Evolutionary conservation across 2,888 invertebrate species (phyloP), one percentile per base, ranked within the genome.

Genomic region (Torymus tubicola): DNA sequence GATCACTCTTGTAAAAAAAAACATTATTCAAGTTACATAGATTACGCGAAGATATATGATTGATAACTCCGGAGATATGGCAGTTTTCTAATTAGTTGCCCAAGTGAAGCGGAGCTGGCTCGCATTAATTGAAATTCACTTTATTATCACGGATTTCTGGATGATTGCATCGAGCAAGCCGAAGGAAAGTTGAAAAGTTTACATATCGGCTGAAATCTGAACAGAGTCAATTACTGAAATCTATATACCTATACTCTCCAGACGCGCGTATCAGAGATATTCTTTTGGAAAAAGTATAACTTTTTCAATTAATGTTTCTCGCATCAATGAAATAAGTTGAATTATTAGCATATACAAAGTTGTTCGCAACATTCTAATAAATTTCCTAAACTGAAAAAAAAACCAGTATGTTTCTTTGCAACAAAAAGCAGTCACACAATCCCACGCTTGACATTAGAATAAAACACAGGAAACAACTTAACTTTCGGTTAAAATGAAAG

Each of bases 71-170:
- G 21, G 21, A 77, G 70, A 80, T 75, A n/a, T 68, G 80, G 78
- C 78, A 82, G 77, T 72, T 80, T 73, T 75, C 72, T 78, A 82
- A 82, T 82, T 80, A 80, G 68, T 80, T 80, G 42, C 58, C 52
- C 12, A 68, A 71, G 73, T 42, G 42, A 42, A 58, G 79, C 78
- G 82, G 50, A 76, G 77, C 79, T 84, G 83, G 72, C 71, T 83
- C 82, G 85, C 78, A 78, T 82, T 90, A 90, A 90, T 90, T 90
- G 90, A 90, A 90, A 89, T 86, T 87, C 87, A 86, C 68, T 72
- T 78, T 80, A 88, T 90, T 90, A 90, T 90, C 90, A 85, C 84
- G 82, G 85, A 85, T 88, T 90, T 90, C 90, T 89, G 85, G 87
- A 86, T 88, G 89, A 90, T 89, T 89, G 88, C 88, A 87, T 89